phyloP scores from a whole-genome alignment of 37 sponge, comb jelly and placozoan species.

The Chondrilla cf. caribensis region DNA sequence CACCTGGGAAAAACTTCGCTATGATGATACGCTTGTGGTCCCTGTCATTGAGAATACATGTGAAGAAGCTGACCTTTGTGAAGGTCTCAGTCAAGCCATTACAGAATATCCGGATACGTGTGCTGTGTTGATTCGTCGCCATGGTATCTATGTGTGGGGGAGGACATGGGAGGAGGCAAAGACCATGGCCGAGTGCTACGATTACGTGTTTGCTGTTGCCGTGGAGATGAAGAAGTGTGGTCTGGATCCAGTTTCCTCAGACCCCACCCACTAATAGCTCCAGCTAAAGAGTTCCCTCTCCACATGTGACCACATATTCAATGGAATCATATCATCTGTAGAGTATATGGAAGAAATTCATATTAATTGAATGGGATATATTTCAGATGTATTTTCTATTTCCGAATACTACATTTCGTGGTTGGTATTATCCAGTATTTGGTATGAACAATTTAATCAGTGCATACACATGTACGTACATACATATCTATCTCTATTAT shows the following conservation, averaged over 20 bases:
- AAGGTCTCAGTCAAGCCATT: slow-evolving; percentile 29
- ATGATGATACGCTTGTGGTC: slow-evolving; percentile 52
- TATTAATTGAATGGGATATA: no score
- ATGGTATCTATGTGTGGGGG: slow-evolving; percentile 87
- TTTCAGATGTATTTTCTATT: no score
- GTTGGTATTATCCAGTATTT: no score
- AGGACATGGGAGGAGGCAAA: slow-evolving; percentile 75
- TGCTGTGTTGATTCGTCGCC: slow-evolving; percentile 79
- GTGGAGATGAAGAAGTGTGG: slow-evolving; percentile 75
- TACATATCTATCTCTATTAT: no score
- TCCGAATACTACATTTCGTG: no score
- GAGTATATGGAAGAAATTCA: no score
- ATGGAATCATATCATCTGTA: no score
- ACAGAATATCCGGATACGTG: slow-evolving; percentile 58
- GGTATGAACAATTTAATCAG: no score
- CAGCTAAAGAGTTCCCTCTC: no score
- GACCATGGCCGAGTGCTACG: slow-evolving; percentile 78
- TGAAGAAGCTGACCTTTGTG: slow-evolving; percentile 41
- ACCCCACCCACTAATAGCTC: not conserved
- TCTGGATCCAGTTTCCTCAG: slow-evolving; percentile 37
- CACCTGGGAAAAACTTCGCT: slow-evolving; percentile 35
- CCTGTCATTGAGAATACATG: slow-evolving; percentile 81
- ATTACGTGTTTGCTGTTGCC: slow-evolving; percentile 80
- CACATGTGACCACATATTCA: no score
- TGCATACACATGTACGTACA: no score